Evolutionary conservation across 2,888 invertebrate genomes (phyloP).

Genomic region (Pristionchus arcanus): DNA sequence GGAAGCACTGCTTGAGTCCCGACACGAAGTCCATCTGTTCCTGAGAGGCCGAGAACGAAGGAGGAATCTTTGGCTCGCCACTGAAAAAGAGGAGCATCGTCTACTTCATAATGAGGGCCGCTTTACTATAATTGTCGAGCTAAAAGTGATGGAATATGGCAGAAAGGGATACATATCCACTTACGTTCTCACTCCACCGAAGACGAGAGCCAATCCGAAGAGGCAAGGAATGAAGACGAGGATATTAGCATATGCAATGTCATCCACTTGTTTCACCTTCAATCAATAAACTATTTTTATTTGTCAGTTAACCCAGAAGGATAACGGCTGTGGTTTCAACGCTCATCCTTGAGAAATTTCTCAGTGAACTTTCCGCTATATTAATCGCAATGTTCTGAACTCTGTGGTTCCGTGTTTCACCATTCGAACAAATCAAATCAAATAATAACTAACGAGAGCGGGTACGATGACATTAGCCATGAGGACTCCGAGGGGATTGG

Average conservation of each 20-base stretch:
- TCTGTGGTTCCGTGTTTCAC: not conserved
- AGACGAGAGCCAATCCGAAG: constrained; percentile 61
- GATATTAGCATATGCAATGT: constrained; percentile 74
- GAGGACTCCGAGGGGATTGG: constrained; percentile 78
- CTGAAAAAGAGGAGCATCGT: not conserved
- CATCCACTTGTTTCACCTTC: constrained; percentile 50
- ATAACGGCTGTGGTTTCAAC: too few species aligned
- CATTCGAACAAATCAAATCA: not conserved
- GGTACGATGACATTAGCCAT: constrained; percentile 77
- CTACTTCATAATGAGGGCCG: not conserved
- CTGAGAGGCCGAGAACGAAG: constrained; percentile 74
- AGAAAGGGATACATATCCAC: not conserved
- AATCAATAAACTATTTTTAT: not conserved
- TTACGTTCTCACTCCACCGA: constrained; percentile 50
- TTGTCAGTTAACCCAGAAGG: too few species aligned
- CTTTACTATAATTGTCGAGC: not conserved
- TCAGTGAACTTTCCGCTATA: too few species aligned
- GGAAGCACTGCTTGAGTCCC: constrained; percentile 60
- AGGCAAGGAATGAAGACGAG: constrained; percentile 73
- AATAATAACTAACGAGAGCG: constrained; percentile 66
- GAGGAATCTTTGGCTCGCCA: constrained; percentile 77
- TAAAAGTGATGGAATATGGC: not conserved
- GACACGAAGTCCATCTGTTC: constrained; percentile 74
- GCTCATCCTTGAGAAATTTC: too few species aligned
- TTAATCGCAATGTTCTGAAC: too few species aligned